A percentile compares a stretch with the other conserved stretches of the same genome.
Conservation (phyloP, 1,140 invertebrate genomes). For the Drosophila bifasciata region DNA sequence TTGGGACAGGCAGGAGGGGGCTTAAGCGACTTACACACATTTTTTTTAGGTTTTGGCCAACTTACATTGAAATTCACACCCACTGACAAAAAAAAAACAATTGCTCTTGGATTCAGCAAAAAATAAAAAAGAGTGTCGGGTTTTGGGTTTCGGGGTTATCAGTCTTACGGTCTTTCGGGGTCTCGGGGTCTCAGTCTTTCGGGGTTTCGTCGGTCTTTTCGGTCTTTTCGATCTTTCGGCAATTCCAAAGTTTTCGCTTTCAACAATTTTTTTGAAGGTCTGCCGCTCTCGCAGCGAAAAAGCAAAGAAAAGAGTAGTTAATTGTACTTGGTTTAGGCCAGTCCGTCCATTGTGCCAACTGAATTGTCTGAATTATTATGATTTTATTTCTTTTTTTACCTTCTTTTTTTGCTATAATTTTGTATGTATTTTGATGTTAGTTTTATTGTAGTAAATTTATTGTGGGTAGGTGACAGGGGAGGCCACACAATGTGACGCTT, state of each 20-base stretch:
- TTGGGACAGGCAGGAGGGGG: slow-evolving; percentile 29
- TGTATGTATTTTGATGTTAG: slow-evolving; percentile 33
- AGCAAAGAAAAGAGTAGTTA: slow-evolving; percentile 42
- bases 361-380: slow-evolving; percentile 48
- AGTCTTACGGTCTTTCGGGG: too few relatives aligned
- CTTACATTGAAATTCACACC: slow-evolving; percentile 55
- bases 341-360: slow-evolving; percentile 32
- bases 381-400: slow-evolving; percentile 44
- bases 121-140: slow-evolving; percentile 4
- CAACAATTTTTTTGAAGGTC: slow-evolving; percentile 67
- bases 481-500: slow-evolving; percentile 50
- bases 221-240: slow-evolving; percentile 28
- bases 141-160: slow-evolving; percentile 2
- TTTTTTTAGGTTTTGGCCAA: slow-evolving; percentile 47
- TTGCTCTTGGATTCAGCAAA: slow-evolving; percentile 39
- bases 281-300: slow-evolving; percentile 39
- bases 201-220: too few relatives aligned
- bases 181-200: too few relatives aligned
- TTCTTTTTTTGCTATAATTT: slow-evolving; percentile 54
- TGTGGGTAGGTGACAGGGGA: slow-evolving; percentile 53
- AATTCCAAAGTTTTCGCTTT: slow-evolving; percentile 60
- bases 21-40: slow-evolving; percentile 55
- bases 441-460: too few relatives aligned
- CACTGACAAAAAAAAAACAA: slow-evolving; percentile 20
- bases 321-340: slow-evolving; percentile 46